These are phyloP conservation scores for Hetaerina americana DNA, from an alignment of 1,140 invertebrate species.

Conservation along the genomic window DNA sequence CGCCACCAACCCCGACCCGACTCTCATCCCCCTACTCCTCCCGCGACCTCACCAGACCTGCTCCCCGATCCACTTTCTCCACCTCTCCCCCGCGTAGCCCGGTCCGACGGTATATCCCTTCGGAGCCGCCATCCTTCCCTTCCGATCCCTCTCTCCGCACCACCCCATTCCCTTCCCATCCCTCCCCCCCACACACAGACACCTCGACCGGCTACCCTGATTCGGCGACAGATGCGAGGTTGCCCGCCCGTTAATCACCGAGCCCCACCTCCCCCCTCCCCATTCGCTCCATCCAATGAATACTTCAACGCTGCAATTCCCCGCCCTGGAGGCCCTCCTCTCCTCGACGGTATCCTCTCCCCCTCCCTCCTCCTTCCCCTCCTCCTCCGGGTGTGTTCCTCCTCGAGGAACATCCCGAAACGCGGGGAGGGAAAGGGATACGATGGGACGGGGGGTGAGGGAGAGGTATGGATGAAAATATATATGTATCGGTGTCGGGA, in stretches of 20 bases:
- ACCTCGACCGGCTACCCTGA: background rate
- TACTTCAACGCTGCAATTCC: background rate
- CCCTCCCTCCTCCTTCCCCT: too few species aligned
- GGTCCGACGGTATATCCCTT: background rate
- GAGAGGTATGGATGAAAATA: too few species aligned
- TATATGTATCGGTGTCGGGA: too few species aligned
- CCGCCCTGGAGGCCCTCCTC: background rate
- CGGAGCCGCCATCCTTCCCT: background rate
- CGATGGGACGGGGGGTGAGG: too few species aligned
- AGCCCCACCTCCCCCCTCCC: too few species aligned
- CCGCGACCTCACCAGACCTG: too few species aligned
- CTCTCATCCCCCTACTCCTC: too few species aligned
- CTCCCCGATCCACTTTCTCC: too few species aligned
- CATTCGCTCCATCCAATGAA: background rate
- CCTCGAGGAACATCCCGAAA: too few species aligned
- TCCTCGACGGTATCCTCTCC: background rate
- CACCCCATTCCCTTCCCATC: background rate
- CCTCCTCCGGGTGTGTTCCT: too few species aligned
- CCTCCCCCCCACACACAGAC: background rate
- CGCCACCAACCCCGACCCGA: too few species aligned
- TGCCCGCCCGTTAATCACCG: background rate
- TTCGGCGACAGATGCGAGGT: background rate
- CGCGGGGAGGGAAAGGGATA: too few species aligned
- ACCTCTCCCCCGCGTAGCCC: background rate
- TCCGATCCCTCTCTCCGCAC: background rate